Base-by-base conservation (phyloP, 2,113 vertebrate species). In the Periophthalmus modestus region DNA sequence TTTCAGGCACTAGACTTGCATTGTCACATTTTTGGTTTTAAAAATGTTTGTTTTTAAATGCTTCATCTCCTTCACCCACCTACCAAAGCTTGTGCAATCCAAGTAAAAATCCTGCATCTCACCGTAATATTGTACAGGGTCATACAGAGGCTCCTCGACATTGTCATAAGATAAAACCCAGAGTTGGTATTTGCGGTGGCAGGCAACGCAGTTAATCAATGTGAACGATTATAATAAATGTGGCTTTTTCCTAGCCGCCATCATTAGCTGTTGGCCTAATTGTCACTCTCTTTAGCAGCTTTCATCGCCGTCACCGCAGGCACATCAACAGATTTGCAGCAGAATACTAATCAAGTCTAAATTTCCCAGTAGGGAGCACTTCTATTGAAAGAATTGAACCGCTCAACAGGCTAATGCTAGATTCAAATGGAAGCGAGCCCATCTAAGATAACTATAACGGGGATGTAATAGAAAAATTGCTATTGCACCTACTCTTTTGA, bases 271-370 rank as follows among this genome's bases (percentile, higher is more conserved):
- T 74, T 72, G 50, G 62, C 63, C 76, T 79, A 63, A 78, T 78
- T 88, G 79, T 81, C 77, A 83, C 46, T 81, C 72, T 79, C 74
- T 80, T 81, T 75, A 82, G 71, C 68, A 68, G 78, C 74, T 65
- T 73, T 84, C 58, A 73, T 74, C 73, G 66, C 83, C 80, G 81
- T 79, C 74, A 84, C 68, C 68, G 46, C 76, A 50, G 68, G 47
- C 55, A 1, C 66, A 72, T 82, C 78, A 68, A 21, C 6, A 13
- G 47, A 66, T 78, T 83, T 34, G 11, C 69, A 74, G 48, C 59
- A 48, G 52, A 75, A 69, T 78, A 71, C 70, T 80, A 70, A 83
- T 71, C 69, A 80, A 66, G 28, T 66, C 57, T 28, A 80, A 72
- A 72, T 78, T 19, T 65, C 73, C 79, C 66, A 74, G 66, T 21